phyloP scores from a whole-genome alignment of 2,888 invertebrate genomes.

The Leptarthrus brevirostris region DNA sequence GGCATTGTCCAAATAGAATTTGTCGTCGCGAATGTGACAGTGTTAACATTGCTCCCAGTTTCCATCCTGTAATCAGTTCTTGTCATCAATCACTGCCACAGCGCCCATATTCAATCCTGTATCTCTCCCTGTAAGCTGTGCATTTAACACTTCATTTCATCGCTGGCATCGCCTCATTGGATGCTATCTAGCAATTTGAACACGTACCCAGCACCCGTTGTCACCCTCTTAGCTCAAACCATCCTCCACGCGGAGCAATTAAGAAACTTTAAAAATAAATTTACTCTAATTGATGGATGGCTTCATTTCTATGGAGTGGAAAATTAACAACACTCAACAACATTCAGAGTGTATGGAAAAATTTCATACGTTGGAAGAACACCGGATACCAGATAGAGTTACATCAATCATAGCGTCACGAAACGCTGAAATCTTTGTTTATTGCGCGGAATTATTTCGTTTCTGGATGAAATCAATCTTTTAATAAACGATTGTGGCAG shows the following conservation, averaged over 20 bases:
- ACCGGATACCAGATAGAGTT: background rate
- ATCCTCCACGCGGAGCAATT: slow-evolving; percentile 24
- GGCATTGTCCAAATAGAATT: background rate
- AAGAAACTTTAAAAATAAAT: slow-evolving; percentile 25
- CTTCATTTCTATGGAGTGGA: slow-evolving; percentile 16
- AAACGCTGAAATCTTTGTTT: background rate
- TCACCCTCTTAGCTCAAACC: slow-evolving; percentile 28
- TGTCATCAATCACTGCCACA: slow-evolving; percentile 3
- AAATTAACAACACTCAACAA: background rate
- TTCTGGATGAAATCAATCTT: background rate
- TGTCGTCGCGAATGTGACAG: background rate
- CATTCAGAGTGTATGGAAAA: background rate
- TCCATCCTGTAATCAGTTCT: background rate
- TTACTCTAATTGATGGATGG: slow-evolving; percentile 1
- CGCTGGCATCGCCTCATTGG: background rate
- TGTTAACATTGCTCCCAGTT: background rate
- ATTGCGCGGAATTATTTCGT: background rate
- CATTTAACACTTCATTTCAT: slow-evolving; percentile 9
- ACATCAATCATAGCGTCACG: background rate
- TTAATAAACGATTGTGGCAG: background rate
- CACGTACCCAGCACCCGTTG: slow-evolving; percentile 7
- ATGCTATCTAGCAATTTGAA: no score
- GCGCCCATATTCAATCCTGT: background rate
- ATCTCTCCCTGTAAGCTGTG: background rate
- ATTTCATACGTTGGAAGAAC: background rate